Evolutionary conservation across 2,113 vertebrate genomes (phyloP), one percentile per base, ranked within the genome.

Genomic region (Saguinus imperator): DNA sequence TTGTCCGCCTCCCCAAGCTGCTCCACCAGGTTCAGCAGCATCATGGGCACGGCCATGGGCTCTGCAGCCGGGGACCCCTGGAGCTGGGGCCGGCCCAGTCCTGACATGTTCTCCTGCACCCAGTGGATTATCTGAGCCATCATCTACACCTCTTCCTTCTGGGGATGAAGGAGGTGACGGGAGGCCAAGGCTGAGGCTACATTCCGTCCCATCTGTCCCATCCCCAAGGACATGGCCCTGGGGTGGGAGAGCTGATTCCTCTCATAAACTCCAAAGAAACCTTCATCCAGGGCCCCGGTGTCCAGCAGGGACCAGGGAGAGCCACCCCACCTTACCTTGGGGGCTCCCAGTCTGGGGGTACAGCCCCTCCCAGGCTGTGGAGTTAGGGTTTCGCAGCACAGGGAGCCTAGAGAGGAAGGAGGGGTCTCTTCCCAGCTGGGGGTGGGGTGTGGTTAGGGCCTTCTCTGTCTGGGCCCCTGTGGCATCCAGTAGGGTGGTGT

Each of bases 21-120:
- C 11, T 99, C 98, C 82, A 99, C 99, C 58, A 99, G 98, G 97
- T 98, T 98, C 80, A 99, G 88, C 75, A 99, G 98, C 99, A 99
- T 99, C 99, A 99, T 99, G 97, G 99, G 99, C 92, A 99, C 98
- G 0, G 98, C 99, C 99, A 99, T 99, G 80, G 98, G 97, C 97
- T 99, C 99, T 14, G 98, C 95, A 9, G 98, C 97, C 0, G 16
- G 48, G 20, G 98, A 98, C 3, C 99, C 99, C 0, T 98, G 89
- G 32, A 99, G 98, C 94, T 95, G 93, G 13, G 99, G 99, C 25
- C 98, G 98, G 12, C 99, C 99, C 75, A 99, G 98, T 35, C 98
- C 99, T 0, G 98, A 98, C 0, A 99, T 91, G 96, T 99, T 99
- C 45, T 98, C 98, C 45, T 68, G 98, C 17, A 99, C 99, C 99